These are phyloP conservation scores for Neotragus moschatus DNA, from an alignment of 2,113 vertebrate genomes.

Conservation along the genomic window DNA sequence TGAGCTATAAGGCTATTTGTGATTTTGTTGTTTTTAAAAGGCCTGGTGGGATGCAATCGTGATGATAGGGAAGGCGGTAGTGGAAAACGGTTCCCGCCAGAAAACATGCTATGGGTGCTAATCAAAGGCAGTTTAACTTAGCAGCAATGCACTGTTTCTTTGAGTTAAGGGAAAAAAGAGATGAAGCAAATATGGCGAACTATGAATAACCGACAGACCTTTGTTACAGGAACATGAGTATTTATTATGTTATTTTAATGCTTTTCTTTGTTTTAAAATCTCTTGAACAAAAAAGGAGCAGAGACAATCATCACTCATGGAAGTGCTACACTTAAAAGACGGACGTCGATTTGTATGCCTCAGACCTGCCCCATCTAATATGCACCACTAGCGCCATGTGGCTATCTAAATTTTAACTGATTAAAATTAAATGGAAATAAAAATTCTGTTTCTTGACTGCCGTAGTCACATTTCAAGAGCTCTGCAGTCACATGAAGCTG, in stretches of 20 bases:
- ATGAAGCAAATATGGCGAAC: not conserved
- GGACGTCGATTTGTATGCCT: not conserved
- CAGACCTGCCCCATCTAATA: not conserved
- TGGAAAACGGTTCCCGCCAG: not conserved
- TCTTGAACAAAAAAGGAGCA: not conserved
- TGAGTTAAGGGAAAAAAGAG: not conserved
- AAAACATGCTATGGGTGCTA: not conserved
- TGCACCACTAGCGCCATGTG: not conserved
- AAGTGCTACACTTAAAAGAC: not conserved
- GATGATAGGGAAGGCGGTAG: not conserved
- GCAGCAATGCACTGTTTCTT: not conserved
- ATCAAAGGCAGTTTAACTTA: not conserved
- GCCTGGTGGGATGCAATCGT: not conserved
- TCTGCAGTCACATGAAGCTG: not conserved
- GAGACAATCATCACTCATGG: not conserved
- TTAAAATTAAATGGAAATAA: not conserved
- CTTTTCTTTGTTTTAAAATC: not conserved
- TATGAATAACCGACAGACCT: not conserved
- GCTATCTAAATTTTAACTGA: not conserved
- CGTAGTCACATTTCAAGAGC: not conserved
- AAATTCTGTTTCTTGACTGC: not conserved
- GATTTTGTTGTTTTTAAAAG: not conserved
- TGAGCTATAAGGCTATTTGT: not conserved
- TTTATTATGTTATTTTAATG: not conserved
- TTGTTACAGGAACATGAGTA: not conserved